Evolutionary conservation across 2,888 invertebrate genomes (phyloP).

Genomic region (Diarsia rubi): DNA sequence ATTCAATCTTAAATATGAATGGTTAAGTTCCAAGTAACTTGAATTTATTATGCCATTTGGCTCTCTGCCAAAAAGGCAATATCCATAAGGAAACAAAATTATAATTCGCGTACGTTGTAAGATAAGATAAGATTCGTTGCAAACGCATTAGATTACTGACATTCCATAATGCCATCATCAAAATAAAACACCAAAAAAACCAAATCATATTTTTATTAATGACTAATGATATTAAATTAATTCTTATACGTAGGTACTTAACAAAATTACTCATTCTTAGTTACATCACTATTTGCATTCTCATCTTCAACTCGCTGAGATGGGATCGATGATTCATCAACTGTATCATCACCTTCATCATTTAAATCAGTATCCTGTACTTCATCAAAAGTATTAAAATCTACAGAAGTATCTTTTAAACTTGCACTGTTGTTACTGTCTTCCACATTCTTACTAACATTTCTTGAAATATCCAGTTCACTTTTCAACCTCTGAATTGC

Average conservation of each 20-base stretch:
- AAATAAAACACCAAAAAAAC: slow-evolving; percentile 44
- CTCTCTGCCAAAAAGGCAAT: slow-evolving; percentile 6
- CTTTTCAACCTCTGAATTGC: slow-evolving; percentile 85
- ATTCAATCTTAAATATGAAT: neutral
- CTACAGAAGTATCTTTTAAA: slow-evolving; percentile 77
- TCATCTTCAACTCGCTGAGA: slow-evolving; percentile 32
- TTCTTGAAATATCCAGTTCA: slow-evolving; percentile 84
- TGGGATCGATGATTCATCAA: slow-evolving; percentile 51
- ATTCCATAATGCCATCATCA: neutral
- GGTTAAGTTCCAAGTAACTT: neutral
- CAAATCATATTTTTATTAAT: slow-evolving; percentile 22
- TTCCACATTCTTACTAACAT: slow-evolving; percentile 74
- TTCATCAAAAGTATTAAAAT: slow-evolving; percentile 77
- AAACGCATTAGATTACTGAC: neutral
- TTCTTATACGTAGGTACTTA: neutral
- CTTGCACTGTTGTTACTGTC: slow-evolving; percentile 66
- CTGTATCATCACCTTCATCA: slow-evolving; percentile 62
- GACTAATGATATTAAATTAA: slow-evolving; percentile 54
- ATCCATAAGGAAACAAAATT: slow-evolving; percentile 7
- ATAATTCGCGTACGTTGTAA: slow-evolving; percentile 4
- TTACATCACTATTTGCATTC: slow-evolving; percentile 48
- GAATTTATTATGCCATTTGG: neutral
- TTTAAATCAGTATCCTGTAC: slow-evolving; percentile 53
- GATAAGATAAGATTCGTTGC: no score
- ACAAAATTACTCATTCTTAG: slow-evolving; percentile 48